phyloP scores from a whole-genome alignment of 2,888 invertebrate genomes.

The Nowickia ferox region DNA sequence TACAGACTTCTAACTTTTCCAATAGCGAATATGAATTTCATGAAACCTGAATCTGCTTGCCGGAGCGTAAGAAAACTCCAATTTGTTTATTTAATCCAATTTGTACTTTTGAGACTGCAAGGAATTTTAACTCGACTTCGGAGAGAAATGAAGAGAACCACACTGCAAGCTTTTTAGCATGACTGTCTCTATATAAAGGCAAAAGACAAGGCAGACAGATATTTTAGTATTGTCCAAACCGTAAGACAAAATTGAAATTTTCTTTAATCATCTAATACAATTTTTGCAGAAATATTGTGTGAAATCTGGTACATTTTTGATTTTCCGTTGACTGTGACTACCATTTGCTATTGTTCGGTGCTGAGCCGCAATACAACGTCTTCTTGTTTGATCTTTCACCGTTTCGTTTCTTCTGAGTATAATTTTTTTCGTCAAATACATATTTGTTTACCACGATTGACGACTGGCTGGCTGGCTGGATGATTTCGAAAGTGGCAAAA shows the following conservation, averaged over 20 bases:
- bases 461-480: neutral
- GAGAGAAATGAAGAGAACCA: neutral
- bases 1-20: no score
- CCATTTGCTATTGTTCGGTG: neutral
- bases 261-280: constrained; percentile 24
- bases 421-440: no score
- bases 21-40: neutral
- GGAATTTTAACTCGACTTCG: neutral
- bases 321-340: neutral
- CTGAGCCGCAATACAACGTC: neutral
- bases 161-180: no score
- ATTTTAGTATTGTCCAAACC: neutral
- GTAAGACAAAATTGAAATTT: constrained; percentile 30
- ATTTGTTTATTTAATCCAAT: constrained; percentile 34
- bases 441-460: no score
- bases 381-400: neutral
- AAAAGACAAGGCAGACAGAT: neutral
- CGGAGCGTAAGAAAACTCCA: constrained; percentile 32
- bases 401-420: no score
- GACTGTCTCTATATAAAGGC: neutral
- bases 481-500: constrained; percentile 1
- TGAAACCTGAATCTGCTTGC: neutral
- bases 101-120: constrained; percentile 31
- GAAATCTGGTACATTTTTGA: neutral
- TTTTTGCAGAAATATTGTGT: constrained; percentile 32